Percentiles rank a stretch among this genome's conserved stretches.
These are phyloP conservation scores for Hycleus phaleratus DNA, from an alignment of 1,140 invertebrate species.

Conservation along the genomic window DNA sequence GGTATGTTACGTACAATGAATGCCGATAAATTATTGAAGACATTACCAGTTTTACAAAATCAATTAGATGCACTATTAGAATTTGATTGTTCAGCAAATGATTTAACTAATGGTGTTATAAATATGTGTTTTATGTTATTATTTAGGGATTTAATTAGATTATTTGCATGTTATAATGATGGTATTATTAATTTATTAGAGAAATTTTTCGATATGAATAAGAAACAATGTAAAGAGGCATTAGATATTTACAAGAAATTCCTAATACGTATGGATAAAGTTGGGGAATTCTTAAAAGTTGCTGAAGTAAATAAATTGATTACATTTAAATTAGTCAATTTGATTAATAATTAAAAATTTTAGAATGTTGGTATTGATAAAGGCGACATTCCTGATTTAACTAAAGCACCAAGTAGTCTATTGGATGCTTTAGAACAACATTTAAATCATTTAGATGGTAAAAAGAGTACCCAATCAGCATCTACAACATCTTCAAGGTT, in stretches of 20 bases:
- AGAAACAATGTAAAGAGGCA: conserved; percentile 95
- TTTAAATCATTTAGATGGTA: conserved; percentile 86
- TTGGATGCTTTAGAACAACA: conserved; percentile 97
- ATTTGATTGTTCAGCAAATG: conserved; percentile 96
- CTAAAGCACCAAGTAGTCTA: conserved; percentile 97
- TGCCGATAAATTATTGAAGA: conserved; percentile 94
- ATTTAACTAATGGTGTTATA: conserved; percentile 97
- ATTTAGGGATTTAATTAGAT: conserved; percentile 94
- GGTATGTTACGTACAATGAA: conserved; percentile 95
- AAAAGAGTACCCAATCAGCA: conserved; percentile 63
- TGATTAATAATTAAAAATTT: too few relatives aligned
- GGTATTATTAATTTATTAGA: conserved; percentile 98
- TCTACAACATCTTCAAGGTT: conserved; percentile 50
- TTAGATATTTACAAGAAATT: conserved; percentile 99
- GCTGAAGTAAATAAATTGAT: conserved; percentile 50
- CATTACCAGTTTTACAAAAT: conserved; percentile 88
- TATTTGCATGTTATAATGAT: conserved; percentile 99
- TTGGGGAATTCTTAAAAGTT: conserved; percentile 97
- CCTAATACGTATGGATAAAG: conserved; percentile 96
- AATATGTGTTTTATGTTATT: conserved; percentile 98
- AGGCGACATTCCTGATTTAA: conserved; percentile 97
- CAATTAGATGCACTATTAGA: conserved; percentile 94
- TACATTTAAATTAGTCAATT: too few relatives aligned
- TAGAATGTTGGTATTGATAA: conserved; percentile 95
- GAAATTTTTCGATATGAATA: conserved; percentile 99